A percentile compares a stretch with the other conserved stretches of the same genome.
These are phyloP conservation scores for Rafetus swinhoei DNA, from an alignment of 2,113 vertebrate species.

Conservation along the genomic window DNA sequence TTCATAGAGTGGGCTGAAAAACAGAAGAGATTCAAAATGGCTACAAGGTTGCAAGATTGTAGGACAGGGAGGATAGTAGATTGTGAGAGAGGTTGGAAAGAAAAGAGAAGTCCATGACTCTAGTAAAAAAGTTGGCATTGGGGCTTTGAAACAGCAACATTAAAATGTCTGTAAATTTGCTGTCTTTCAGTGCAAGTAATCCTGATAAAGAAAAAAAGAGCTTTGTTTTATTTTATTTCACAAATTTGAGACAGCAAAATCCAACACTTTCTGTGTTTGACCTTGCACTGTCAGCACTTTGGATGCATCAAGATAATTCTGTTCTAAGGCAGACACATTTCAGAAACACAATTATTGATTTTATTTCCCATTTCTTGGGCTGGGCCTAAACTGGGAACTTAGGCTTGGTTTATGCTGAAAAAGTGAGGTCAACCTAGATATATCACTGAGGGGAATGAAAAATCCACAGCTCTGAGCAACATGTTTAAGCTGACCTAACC, in stretches of 20 bases:
- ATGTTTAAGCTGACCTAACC: too few relatives aligned
- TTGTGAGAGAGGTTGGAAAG: background rate
- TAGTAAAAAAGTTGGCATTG: background rate
- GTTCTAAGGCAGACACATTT: background rate
- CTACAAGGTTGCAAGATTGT: background rate
- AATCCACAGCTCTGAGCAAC: too few relatives aligned
- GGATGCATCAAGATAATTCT: accelerated
- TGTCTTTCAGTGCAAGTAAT: background rate
- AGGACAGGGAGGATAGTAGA: background rate
- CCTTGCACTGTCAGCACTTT: accelerated
- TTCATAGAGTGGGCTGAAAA: background rate
- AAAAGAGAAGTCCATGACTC: background rate
- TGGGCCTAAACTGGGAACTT: too few relatives aligned
- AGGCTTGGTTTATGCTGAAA: too few relatives aligned
- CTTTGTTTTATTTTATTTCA: background rate
- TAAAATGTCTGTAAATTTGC: background rate
- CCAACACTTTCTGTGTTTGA: background rate
- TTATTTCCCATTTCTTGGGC: background rate
- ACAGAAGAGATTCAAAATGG: background rate
- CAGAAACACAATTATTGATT: background rate
- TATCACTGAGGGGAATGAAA: too few relatives aligned
- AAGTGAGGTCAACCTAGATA: too few relatives aligned
- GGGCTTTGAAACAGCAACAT: background rate
- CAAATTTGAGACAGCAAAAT: background rate
- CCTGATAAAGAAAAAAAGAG: background rate